phyloP scores from a whole-genome alignment of 2,113 vertebrate species.

The Heterotis niloticus region DNA sequence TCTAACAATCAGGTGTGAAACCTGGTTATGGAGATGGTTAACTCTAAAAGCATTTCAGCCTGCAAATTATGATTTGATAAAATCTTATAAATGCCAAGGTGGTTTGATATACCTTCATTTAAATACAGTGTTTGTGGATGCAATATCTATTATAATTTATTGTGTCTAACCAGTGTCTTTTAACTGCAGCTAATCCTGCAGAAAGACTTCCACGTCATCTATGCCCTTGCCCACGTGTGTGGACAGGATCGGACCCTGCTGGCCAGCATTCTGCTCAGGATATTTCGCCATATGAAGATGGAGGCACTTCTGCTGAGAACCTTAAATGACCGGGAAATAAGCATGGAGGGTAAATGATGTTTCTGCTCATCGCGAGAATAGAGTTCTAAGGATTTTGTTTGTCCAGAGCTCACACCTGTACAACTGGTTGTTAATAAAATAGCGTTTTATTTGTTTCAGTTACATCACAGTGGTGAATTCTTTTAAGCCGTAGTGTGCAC shows the following conservation, averaged over 20 bases:
- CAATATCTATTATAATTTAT: no score
- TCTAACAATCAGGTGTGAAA: neutral
- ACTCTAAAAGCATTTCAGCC: neutral
- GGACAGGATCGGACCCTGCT: conserved; percentile 92
- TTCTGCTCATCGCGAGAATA: no score
- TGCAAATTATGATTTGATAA: neutral
- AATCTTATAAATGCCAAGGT: no score
- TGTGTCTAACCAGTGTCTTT: no score
- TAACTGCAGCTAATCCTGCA: conserved; percentile 80
- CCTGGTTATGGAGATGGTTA: neutral
- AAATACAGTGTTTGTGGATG: neutral
- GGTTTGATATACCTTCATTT: neutral
- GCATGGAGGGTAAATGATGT: conserved; percentile 79
- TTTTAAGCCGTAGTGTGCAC: no score
- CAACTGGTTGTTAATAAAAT: no score
- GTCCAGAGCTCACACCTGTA: no score
- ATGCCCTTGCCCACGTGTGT: conserved; percentile 89
- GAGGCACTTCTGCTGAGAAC: conserved; percentile 86
- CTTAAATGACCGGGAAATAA: conserved; percentile 92
- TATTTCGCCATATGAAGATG: conserved; percentile 88
- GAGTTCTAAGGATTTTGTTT: no score
- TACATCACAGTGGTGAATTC: no score
- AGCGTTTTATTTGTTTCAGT: no score
- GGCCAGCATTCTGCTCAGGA: conserved; percentile 86
- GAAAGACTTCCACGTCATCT: conserved; percentile 89